These are phyloP conservation scores for Dioctria rufipes DNA, from an alignment of 2,888 invertebrate species.

Conservation along the genomic window DNA sequence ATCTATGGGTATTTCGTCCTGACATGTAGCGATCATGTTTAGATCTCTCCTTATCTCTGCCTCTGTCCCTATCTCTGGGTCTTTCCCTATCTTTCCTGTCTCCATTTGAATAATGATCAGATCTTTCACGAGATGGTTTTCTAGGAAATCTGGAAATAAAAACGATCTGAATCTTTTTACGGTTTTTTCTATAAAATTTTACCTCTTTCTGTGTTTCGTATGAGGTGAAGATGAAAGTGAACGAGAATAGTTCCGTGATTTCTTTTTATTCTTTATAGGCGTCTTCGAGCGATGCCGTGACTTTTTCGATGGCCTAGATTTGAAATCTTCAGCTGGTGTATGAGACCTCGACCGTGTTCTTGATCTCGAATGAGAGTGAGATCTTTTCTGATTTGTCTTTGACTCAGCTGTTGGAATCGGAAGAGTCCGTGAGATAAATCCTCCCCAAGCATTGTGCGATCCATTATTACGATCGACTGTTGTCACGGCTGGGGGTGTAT, in stretches of 20 bases:
- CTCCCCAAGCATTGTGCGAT: constrained; percentile 79
- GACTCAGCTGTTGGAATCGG: constrained; percentile 65
- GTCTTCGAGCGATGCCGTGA: constrained; percentile 62
- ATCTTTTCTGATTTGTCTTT: constrained; percentile 64
- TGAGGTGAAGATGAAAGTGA: constrained; percentile 69
- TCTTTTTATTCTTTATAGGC: constrained; percentile 68
- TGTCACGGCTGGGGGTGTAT: constrained; percentile 68
- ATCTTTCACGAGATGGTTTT: constrained; percentile 66
- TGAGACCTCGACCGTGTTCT: constrained; percentile 67
- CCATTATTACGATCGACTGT: constrained; percentile 75
- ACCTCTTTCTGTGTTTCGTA: constrained; percentile 70
- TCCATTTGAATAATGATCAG: constrained; percentile 64
- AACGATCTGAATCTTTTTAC: not conserved
- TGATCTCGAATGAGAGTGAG: constrained; percentile 62
- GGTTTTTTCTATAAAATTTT: constrained; percentile 14
- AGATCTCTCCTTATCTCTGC: constrained; percentile 56
- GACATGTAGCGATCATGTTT: constrained; percentile 68
- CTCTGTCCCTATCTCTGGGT: constrained; percentile 56
- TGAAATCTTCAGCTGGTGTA: constrained; percentile 61
- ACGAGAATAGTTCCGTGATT: constrained; percentile 68
- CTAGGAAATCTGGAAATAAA: constrained; percentile 39
- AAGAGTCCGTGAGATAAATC: constrained; percentile 75
- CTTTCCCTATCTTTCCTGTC: constrained; percentile 66
- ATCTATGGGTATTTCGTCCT: constrained; percentile 63
- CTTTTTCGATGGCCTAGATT: constrained; percentile 61